Base-by-base conservation (phyloP, 2,113 vertebrate genomes). In the Cryptotis parvus region DNA sequence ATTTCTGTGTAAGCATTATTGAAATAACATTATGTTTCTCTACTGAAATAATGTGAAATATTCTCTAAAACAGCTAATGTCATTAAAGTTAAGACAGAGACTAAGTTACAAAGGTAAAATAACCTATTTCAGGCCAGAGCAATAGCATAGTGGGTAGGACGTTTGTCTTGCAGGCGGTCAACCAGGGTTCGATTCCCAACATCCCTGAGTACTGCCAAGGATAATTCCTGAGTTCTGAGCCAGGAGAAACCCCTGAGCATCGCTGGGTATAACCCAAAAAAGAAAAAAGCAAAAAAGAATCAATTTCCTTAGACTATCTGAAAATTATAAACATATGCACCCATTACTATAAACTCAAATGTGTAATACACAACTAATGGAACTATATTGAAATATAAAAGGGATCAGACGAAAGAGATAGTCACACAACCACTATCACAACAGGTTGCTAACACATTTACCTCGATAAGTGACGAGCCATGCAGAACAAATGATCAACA, bases 291-390 rank as follows among this genome's bases (percentile, higher is more conserved):
- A n/a, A n/a, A n/a, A 91, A 75, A 2, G 9, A 24, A 43, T 55
- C 6, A 22, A 29, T 37, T 81, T 73, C 33, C 63, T 55, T 74
- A 29, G 2, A 49, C 65, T 35, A 84, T 1, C 80, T 22, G 65
- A 43, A 85, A 87, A 68, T 68, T 43, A 84, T 27, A 90, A 65
- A 73, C 52, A 4, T 70, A 61, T 24, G 20, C 24, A 39, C 20
- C 43, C 84, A 84, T 65, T 41, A 84, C 65, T 10, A 43, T 69
- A 91, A 78, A 80, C 33, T 85, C 55, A 74, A 89, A 89, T 70
- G 69, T 9, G 27, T 68, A 66, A n/a, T 35, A 26, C 24, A 87
- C 85, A 78, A 61, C 0, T 76, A 63, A 14, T 3, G 43, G 58
- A 45, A 81, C 31, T 61, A 37, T 11, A 78, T 20, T 26, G 91